Conservation (phyloP, 2,888 invertebrate genomes). For the Encarsia formosa region DNA sequence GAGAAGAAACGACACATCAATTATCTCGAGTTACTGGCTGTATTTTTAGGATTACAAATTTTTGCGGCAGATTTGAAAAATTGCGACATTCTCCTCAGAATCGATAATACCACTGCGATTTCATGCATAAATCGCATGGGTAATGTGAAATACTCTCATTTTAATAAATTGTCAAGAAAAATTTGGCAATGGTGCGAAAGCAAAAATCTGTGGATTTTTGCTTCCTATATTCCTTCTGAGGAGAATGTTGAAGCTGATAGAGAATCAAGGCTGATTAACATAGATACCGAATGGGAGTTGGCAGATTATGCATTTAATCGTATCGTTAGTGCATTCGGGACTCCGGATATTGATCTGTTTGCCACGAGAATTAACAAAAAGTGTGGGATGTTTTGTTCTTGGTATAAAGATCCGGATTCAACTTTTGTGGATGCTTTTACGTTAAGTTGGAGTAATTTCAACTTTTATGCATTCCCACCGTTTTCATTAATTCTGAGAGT, state of each 20-base stretch:
- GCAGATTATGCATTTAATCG: conserved; percentile 2
- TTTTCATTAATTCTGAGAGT: conserved; percentile 9
- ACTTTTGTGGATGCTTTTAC: conserved; percentile 22
- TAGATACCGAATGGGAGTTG: conserved; percentile 21
- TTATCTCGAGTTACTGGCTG: conserved; percentile 9
- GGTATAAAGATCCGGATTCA: conserved; percentile 11
- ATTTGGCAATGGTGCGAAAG: neutral
- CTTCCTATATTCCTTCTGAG: neutral
- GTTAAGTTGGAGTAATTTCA: conserved; percentile 11
- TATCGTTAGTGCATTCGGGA: conserved; percentile 14
- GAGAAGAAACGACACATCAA: conserved; percentile 14
- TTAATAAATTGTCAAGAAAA: neutral
- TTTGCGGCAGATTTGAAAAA: neutral
- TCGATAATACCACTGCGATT: neutral
- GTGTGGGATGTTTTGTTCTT: conserved; percentile 21
- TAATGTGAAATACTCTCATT: neutral
- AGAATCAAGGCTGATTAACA: conserved; percentile 5
- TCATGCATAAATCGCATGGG: neutral
- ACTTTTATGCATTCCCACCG: conserved; percentile 28
- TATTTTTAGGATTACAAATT: conserved; percentile 1
- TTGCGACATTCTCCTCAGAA: neutral
- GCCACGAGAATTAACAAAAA: conserved; percentile 22
- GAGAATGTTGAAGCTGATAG: conserved; percentile 15
- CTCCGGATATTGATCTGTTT: conserved; percentile 18
- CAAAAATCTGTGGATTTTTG: neutral